phyloP scores from a whole-genome alignment of 2,888 invertebrate species.

The Aplocera efformata region DNA sequence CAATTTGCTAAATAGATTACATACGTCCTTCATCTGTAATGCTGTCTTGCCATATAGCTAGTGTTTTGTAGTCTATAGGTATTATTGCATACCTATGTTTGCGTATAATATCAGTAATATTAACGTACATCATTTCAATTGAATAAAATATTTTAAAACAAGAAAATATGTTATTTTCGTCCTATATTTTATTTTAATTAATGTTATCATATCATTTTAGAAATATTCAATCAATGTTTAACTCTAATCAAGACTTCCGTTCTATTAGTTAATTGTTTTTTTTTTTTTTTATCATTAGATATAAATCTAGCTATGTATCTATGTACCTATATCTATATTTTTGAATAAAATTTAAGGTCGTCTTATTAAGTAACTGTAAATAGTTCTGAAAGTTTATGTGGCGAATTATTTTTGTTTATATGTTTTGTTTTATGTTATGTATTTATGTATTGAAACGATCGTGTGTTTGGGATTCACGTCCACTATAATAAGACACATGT shows the following conservation, averaged over 20 bases:
- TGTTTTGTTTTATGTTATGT: slow-evolving; percentile 70
- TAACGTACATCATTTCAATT: too few relatives aligned
- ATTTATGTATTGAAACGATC: slow-evolving; percentile 69
- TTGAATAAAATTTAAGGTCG: slow-evolving; percentile 70
- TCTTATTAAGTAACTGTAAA: slow-evolving; percentile 75
- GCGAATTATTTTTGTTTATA: slow-evolving; percentile 65
- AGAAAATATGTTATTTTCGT: slow-evolving; percentile 12
- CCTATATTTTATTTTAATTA: slow-evolving; percentile 37
- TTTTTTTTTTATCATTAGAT: slow-evolving; percentile 54
- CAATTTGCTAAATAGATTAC: slow-evolving; percentile 77
- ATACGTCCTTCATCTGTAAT: slow-evolving; percentile 75
- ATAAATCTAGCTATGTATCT: slow-evolving; percentile 72
- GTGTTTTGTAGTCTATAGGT: slow-evolving; percentile 68
- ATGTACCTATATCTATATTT: slow-evolving; percentile 77
- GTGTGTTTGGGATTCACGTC: slow-evolving; percentile 47
- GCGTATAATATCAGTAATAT: slow-evolving; percentile 37
- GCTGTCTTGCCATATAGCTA: slow-evolving; percentile 78
- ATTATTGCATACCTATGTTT: slow-evolving; percentile 52
- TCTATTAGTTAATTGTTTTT: slow-evolving; percentile 57
- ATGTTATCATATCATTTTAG: slow-evolving; percentile 43
- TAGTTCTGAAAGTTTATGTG: slow-evolving; percentile 77
- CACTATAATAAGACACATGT: slow-evolving; percentile 38
- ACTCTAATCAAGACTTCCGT: slow-evolving; percentile 59
- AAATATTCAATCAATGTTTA: slow-evolving; percentile 36
- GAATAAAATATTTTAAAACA: slow-evolving; percentile 5